phyloP scores from a whole-genome alignment of 2,113 vertebrate genomes.

The Cryptotis parvus region DNA sequence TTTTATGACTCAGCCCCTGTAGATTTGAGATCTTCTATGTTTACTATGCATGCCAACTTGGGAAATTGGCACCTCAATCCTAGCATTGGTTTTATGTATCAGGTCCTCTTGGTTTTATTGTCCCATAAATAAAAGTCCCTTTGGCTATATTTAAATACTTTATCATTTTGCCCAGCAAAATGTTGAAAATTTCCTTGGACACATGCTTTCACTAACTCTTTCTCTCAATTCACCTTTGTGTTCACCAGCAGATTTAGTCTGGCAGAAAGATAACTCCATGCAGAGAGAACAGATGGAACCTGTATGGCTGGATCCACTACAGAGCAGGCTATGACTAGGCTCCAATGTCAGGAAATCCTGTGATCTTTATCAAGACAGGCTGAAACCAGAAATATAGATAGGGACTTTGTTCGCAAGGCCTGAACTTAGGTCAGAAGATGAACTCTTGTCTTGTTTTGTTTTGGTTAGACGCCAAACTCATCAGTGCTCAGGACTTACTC shows the following conservation, averaged over 20 bases:
- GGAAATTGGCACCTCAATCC: neutral
- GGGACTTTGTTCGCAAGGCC: neutral
- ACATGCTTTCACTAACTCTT: neutral
- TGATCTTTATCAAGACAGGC: neutral
- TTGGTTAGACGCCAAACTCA: too few species aligned
- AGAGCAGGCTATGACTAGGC: neutral
- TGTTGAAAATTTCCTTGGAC: neutral
- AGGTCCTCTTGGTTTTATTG: neutral
- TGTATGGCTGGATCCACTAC: neutral
- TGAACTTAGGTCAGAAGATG: neutral
- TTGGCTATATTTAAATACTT: neutral
- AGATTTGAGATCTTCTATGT: neutral
- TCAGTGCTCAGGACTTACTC: too few species aligned
- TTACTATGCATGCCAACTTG: neutral
- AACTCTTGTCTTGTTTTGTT: too few species aligned
- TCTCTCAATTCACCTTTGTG: neutral
- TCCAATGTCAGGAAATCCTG: neutral
- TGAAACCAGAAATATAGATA: neutral
- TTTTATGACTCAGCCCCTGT: neutral
- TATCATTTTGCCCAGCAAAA: neutral
- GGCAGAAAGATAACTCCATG: neutral
- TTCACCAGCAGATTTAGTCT: neutral
- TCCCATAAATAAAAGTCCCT: neutral
- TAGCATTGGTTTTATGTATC: slow-evolving; percentile 1
- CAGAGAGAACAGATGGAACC: neutral